Evolutionary conservation across 2,888 invertebrate species (phyloP), one percentile per base, ranked within the genome.

Genomic region (Danaus chrysippus): DNA sequence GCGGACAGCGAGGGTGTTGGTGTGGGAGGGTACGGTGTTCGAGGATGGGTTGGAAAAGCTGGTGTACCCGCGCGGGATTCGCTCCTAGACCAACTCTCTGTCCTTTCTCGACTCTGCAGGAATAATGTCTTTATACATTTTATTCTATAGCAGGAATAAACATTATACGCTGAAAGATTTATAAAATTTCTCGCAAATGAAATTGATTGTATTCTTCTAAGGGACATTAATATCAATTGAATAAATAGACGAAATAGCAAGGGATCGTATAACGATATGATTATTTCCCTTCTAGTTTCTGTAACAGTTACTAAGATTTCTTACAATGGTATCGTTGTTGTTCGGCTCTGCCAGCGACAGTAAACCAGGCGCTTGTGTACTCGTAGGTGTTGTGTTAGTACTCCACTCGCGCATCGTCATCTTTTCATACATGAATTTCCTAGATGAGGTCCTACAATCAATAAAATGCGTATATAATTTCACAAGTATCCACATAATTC

Each of bases 1-100:
- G 93, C 92, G 76, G 91, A 86, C 71, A 93, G 92, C 61, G 94
- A 94, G 63, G 93, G 93, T 62, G 94, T 93, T 54, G 94, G 92
- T 77, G 95, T 95, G 77, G 95, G 96, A 71, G 94, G 94, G 90
- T 95, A 96, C 12, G 97, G 97, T 9, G 97, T 97, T 74, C 96
- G 94, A 63, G 97, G 97, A 76, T 96, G 95, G 61, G 97, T 96
- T 65, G 98, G 98, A 92, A 98, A 98, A 61, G 96, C 96, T 53
- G 98, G 98, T 19, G 98, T 98, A 81, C 96, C 96, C 34, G 97
- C 96, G 65, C 96, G 92, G 54, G 94, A 93, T 73, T 91, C 83
- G 61, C 92, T 86, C 68, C 93, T 92, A 92, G 94, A 94, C 80
- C 94, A 93, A 73, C 93, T 93, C 71, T 93, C 92, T 15, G 94